Evolutionary conservation across 2,797 vertebrate genomes (phyloP).

Genomic region (Pseudocheirus occidentalis): DNA sequence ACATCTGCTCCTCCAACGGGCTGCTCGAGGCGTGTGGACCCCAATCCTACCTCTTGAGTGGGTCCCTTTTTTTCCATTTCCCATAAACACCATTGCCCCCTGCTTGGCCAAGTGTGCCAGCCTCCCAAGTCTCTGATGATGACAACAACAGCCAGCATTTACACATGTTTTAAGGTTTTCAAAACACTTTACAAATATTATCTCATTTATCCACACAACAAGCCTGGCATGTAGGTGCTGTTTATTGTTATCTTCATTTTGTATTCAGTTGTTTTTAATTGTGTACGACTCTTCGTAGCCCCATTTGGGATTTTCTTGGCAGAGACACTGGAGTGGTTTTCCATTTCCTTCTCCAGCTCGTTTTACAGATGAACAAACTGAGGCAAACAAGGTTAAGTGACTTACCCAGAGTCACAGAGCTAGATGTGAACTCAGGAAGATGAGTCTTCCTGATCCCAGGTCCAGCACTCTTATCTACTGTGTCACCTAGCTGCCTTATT

Average conservation of each 20-base stretch:
- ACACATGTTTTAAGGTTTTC: background rate
- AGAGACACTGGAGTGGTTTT: background rate
- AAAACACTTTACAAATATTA: background rate
- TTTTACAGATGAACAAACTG: background rate
- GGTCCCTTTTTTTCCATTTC: background rate
- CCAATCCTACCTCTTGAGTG: background rate
- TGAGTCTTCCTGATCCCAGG: too few relatives aligned
- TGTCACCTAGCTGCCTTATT: too few relatives aligned
- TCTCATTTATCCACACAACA: background rate
- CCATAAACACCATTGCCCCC: background rate
- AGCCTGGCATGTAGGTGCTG: background rate
- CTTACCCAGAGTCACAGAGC: too few relatives aligned
- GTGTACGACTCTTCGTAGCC: background rate
- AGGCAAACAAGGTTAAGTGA: too few relatives aligned
- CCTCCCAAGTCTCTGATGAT: background rate
- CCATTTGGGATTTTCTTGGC: background rate
- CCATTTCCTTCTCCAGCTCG: background rate
- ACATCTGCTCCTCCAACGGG: background rate
- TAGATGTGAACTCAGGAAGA: too few relatives aligned
- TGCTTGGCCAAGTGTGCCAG: background rate
- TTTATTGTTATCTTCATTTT: too few relatives aligned
- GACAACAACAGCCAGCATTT: background rate
- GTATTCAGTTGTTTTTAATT: background rate
- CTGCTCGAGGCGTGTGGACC: background rate
- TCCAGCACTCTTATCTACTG: too few relatives aligned